Conservation (phyloP, 2,888 invertebrate genomes). For the Drosophila mettleri region DNA sequence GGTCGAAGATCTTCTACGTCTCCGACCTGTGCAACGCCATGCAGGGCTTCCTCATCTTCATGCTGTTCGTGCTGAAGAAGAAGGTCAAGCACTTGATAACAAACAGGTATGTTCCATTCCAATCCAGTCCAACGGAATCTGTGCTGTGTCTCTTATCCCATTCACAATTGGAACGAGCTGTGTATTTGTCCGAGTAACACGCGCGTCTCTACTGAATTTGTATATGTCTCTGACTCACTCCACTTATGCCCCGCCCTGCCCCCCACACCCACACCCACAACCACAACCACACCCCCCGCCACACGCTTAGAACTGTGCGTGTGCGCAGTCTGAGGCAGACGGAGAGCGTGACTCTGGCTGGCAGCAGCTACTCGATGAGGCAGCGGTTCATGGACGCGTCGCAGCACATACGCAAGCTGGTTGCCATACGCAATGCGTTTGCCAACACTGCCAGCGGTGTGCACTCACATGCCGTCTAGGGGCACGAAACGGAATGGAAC, state of each 20-base stretch:
- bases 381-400: constrained; percentile 82
- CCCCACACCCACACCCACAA: background rate
- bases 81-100: constrained; percentile 83
- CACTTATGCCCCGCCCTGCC: too few species aligned
- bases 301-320: constrained; percentile 70
- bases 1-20: constrained; percentile 83
- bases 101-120: constrained; percentile 76
- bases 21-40: constrained; percentile 87
- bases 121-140: background rate
- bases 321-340: constrained; percentile 79
- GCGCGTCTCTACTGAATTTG: constrained; percentile 8
- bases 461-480: constrained; percentile 74
- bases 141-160: constrained; percentile 27
- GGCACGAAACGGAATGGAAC: background rate
- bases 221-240: constrained; percentile 9
- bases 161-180: constrained; percentile 36
- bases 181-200: constrained; percentile 12
- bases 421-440: constrained; percentile 82
- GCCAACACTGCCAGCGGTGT: constrained; percentile 54
- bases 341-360: constrained; percentile 76
- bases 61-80: constrained; percentile 88
- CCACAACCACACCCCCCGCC: background rate
- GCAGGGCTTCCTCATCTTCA: constrained; percentile 87
- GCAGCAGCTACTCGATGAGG: constrained; percentile 70
- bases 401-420: constrained; percentile 80